Evolutionary conservation across 2,888 invertebrate genomes (phyloP), one percentile per base, ranked within the genome.

Genomic region (Cyclophora punctaria): DNA sequence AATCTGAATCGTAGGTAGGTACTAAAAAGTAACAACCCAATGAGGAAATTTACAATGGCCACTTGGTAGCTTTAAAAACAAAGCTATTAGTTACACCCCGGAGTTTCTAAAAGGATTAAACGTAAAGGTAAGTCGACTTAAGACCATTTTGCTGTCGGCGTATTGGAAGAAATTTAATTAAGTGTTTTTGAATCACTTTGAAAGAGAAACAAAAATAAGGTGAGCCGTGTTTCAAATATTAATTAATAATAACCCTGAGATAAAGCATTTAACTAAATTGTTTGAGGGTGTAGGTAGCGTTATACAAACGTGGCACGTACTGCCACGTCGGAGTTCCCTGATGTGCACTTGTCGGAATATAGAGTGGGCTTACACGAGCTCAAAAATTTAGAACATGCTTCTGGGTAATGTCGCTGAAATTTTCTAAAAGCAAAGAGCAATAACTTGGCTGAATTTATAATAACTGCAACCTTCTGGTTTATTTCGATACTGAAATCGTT

Each of bases 261-360:
- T 37, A 5, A 37, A 37, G 5, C 37, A 37, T 62, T 60, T 62
- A 66, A 58, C 60, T 60, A 62, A 57, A 59, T 64, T 59, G 56
- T 59, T 57, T 56, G 61, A 61, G 56, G 58, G 62, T 65, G 58
- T 51, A 60, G 61, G 60, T 57, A 56, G 46, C 55, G 57, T 64
- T 80, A 77, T 71, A 73, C 72, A 79, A 58, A 64, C 78, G 55
- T 55, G 65, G 67, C 80, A 80, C 80, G 81, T 78, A 64, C 58
- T 66, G 57, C 60, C 59, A 63, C 66, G 37, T 64, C 63, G 69
- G 62, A 64, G 60, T 64, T 66, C 72, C 71, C 71, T 60, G 63
- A 66, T 63, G 69, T 63, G 64, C 58, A 61, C 52, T 65, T 64
- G 63, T 57, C 66, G 58, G 68, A 72, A 71, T 69, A 67, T 69